A percentile compares a stretch with the other conserved stretches of the same genome.
phyloP scores from a whole-genome alignment of 2,113 vertebrate genomes.

The Pogonocichla stellata region DNA sequence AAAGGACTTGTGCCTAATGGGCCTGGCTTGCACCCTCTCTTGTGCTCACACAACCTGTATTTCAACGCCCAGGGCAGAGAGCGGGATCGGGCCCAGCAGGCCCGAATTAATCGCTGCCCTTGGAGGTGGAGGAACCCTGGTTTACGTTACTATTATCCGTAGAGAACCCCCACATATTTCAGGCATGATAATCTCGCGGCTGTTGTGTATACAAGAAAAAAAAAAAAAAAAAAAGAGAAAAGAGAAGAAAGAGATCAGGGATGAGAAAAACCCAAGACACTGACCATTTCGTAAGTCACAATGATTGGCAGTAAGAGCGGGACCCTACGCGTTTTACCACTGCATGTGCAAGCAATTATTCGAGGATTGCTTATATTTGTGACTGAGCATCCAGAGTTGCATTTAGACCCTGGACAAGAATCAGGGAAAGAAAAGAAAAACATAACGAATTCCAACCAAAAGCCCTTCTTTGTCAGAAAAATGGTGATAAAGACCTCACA shows the following conservation, averaged over 20 bases:
- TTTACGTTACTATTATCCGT: constrained; percentile 9
- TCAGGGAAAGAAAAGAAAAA: not conserved
- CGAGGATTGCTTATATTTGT: constrained; percentile 44
- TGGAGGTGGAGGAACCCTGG: not conserved
- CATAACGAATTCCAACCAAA: not conserved
- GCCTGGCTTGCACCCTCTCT: not conserved
- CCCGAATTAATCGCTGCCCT: not conserved
- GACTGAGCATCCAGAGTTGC: not conserved
- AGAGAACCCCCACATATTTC: constrained; percentile 4
- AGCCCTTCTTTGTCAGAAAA: not conserved
- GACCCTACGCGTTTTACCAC: not conserved
- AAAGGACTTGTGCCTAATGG: constrained; percentile 19
- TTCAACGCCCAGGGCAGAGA: not conserved
- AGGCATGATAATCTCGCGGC: not conserved
- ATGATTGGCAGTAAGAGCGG: not conserved
- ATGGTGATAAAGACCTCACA: not conserved
- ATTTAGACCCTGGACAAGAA: not conserved
- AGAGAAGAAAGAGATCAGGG: not conserved
- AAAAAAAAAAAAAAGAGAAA: not conserved
- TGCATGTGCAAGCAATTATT: constrained; percentile 64
- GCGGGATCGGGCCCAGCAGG: constrained; percentile 26
- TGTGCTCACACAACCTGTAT: not conserved
- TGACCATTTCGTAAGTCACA: not conserved
- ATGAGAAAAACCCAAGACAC: not conserved
- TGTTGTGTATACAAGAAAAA: not conserved